Conservation (phyloP, 2,113 vertebrate genomes). For the Mohoua ochrocephala region DNA sequence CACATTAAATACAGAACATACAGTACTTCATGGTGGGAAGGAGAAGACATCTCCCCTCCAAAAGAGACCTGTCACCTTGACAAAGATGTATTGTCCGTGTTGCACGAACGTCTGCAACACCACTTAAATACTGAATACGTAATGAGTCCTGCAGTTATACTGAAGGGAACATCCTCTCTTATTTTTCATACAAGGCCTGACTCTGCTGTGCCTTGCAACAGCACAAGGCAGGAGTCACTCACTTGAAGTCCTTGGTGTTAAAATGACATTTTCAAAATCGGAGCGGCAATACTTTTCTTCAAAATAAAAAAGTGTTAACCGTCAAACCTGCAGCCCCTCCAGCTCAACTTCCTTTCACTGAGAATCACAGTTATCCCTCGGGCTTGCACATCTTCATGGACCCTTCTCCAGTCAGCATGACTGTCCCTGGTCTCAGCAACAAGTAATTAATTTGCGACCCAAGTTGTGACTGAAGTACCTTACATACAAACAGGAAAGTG, state of each 20-base stretch:
- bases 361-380: not conserved
- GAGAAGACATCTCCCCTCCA: not conserved
- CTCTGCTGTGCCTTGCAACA: not conserved
- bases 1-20: not conserved
- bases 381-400: not conserved
- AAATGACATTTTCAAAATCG: not conserved
- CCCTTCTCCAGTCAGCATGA: not conserved
- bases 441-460: not conserved
- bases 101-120: not conserved
- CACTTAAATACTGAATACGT: not conserved
- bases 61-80: not conserved
- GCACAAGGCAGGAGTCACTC: not conserved
- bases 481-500: not conserved
- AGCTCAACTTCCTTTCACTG: not conserved
- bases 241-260: not conserved
- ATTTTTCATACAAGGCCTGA: not conserved
- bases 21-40: not conserved
- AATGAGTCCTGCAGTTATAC: not conserved
- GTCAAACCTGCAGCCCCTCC: not conserved
- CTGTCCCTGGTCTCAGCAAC: not conserved
- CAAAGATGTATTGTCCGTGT: not conserved
- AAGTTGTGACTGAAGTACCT: not conserved
- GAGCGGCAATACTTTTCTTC: not conserved
- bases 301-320: not conserved
- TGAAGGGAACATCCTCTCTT: not conserved